Evolutionary conservation across 2,113 vertebrate genomes (phyloP).

Genomic region (Sander vitreus): DNA sequence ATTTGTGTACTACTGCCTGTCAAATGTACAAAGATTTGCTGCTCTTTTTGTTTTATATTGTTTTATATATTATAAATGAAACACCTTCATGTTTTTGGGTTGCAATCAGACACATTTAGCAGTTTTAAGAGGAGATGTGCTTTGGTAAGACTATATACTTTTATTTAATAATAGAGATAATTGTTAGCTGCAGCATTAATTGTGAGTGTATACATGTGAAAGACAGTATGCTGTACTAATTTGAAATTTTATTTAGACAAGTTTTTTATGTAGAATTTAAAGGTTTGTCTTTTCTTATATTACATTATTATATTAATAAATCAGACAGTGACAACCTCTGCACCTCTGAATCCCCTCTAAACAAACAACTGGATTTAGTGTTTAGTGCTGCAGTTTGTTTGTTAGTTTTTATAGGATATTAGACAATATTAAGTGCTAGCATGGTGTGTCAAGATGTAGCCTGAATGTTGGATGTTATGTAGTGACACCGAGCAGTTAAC

Average conservation of each 20-base stretch:
- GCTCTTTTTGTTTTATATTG: neutral
- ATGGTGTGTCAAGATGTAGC: neutral
- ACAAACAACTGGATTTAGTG: neutral
- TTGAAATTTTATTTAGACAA: neutral
- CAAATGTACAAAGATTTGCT: neutral
- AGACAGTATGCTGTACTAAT: neutral
- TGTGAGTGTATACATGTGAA: neutral
- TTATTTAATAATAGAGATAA: neutral
- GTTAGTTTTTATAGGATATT: neutral
- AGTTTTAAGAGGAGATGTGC: neutral
- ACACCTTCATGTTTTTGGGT: too few relatives aligned
- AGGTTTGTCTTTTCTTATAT: neutral
- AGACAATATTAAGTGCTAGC: neutral
- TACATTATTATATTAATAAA: neutral
- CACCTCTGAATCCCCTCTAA: neutral
- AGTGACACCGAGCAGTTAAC: constrained; percentile 11
- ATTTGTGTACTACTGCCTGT: neutral
- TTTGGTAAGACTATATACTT: neutral
- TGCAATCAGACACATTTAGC: neutral
- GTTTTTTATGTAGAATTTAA: neutral
- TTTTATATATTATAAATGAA: too few relatives aligned
- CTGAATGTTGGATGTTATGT: neutral
- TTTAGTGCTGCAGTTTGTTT: neutral
- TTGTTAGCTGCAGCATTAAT: neutral
- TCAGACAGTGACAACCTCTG: neutral